Conservation (phyloP, 64 coral and sea anemone species). For the Stichodactyla helianthus region DNA sequence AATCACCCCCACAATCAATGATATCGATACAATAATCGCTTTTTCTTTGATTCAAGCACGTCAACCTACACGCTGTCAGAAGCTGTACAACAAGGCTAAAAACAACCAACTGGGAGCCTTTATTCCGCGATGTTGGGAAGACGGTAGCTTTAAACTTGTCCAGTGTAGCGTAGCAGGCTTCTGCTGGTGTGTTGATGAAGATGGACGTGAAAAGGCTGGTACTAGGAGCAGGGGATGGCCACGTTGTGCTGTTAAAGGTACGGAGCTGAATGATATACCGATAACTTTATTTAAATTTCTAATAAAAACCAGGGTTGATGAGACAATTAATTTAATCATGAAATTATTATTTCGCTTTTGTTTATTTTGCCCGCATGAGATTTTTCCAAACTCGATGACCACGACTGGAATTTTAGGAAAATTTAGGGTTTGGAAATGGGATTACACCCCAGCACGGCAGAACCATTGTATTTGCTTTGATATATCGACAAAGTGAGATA, state of each 20-base stretch:
- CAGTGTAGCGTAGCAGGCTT: constrained; percentile 59
- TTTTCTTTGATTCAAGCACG: constrained; percentile 30
- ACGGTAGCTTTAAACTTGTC: constrained; percentile 60
- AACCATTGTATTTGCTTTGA: too few species aligned
- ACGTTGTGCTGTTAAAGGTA: constrained; percentile 55
- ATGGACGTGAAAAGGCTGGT: constrained; percentile 31
- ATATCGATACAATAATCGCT: not conserved
- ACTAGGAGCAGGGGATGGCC: constrained; percentile 28
- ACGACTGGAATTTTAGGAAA: too few species aligned
- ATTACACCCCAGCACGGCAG: too few species aligned
- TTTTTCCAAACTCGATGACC: too few species aligned
- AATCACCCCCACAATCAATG: too few species aligned
- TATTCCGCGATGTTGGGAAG: constrained; percentile 49
- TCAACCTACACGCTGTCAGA: constrained; percentile 57
- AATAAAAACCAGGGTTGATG: too few species aligned
- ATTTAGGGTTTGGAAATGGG: too few species aligned
- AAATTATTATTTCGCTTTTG: too few species aligned
- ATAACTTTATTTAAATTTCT: too few species aligned
- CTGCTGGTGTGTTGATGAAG: constrained; percentile 72
- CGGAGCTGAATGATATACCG: not conserved
- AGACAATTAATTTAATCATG: too few species aligned
- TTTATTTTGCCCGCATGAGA: too few species aligned
- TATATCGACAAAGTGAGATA: too few species aligned
- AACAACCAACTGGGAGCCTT: constrained; percentile 35
- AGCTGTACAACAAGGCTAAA: constrained; percentile 49